Percentiles rank a stretch among this genome's conserved stretches.
Evolutionary conservation across 2,888 invertebrate species (phyloP).

Genomic region (Melieria omissa): DNA sequence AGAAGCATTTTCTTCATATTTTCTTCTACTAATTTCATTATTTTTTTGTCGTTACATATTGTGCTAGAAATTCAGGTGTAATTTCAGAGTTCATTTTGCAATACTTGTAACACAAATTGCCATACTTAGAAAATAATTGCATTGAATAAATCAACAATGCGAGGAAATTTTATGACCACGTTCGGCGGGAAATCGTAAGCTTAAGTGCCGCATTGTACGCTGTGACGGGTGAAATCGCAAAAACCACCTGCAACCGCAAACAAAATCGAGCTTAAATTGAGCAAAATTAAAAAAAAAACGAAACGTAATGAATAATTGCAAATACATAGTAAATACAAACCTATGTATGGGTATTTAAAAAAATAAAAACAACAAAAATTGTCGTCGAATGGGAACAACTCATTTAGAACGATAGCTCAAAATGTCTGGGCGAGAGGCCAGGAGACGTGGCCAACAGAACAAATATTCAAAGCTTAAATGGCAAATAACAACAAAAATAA

Average conservation of each 20-base stretch:
- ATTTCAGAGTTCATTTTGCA: no score
- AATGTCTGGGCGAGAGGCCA: neutral
- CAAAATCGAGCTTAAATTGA: neutral
- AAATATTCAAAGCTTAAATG: constrained; percentile 1
- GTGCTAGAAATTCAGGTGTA: no score
- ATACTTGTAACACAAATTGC: no score
- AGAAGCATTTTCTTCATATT: no score
- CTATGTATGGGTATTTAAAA: neutral
- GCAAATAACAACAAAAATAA: neutral
- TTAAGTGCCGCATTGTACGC: neutral
- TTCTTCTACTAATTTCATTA: no score
- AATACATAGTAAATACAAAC: constrained; percentile 11
- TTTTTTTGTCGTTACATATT: no score
- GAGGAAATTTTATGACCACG: neutral
- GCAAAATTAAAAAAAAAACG: constrained; percentile 9
- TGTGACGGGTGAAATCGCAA: constrained; percentile 1
- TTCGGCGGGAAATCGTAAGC: neutral
- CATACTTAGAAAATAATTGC: neutral
- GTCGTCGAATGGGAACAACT: constrained; percentile 11
- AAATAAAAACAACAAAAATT: constrained; percentile 21
- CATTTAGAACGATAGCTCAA: constrained; percentile 28
- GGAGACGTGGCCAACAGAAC: neutral
- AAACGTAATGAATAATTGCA: constrained; percentile 29
- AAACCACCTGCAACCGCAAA: constrained; percentile 33
- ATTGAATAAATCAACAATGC: neutral